Evolutionary conservation across 2,113 vertebrate genomes (phyloP).

Genomic region (Ameiurus melas): DNA sequence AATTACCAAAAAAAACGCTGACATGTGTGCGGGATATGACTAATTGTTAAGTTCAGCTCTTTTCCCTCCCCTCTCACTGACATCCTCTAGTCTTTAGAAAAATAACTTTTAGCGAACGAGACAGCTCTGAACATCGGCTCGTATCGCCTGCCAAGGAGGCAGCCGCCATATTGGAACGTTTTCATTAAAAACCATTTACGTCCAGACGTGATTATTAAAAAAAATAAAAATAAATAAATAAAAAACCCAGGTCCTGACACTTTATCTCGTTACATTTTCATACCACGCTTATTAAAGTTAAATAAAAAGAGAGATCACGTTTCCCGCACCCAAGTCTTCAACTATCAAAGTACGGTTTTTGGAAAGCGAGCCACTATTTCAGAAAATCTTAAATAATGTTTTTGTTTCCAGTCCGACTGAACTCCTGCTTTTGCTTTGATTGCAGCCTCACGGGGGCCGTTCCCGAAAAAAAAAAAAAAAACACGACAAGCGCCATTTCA

Average conservation of each 20-base stretch:
- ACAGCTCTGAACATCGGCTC: conserved; percentile 1
- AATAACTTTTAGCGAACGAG: conserved; percentile 1
- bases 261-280: conserved; percentile 49
- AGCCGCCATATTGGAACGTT: conserved; percentile 30
- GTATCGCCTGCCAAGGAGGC: conserved; percentile 13
- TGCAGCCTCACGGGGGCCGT: conserved; percentile 35
- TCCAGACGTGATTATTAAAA: conserved; percentile 33
- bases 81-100: conserved; percentile 6
- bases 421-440: conserved; percentile 42
- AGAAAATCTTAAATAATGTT: conserved; percentile 35
- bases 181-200: conserved; percentile 50
- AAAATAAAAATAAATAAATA: conserved; percentile 27
- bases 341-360: conserved; percentile 56
- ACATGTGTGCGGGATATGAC: conserved; percentile 12
- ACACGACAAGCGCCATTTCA: conserved; percentile 41
- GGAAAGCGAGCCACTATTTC: conserved; percentile 46
- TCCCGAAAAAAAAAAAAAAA: too few species aligned
- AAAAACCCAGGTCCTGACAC: background rate
- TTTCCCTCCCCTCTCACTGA: background rate
- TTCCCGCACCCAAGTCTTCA: conserved; percentile 37
- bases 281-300: conserved; percentile 47
- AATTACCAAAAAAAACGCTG: conserved; percentile 20
- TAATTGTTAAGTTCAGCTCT: background rate
- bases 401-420: conserved; percentile 23
- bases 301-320: conserved; percentile 48